A percentile compares a stretch with the other conserved stretches of the same genome.
phyloP scores from a whole-genome alignment of 2,797 vertebrate genomes.

The Mormyrus proboscirostris region DNA sequence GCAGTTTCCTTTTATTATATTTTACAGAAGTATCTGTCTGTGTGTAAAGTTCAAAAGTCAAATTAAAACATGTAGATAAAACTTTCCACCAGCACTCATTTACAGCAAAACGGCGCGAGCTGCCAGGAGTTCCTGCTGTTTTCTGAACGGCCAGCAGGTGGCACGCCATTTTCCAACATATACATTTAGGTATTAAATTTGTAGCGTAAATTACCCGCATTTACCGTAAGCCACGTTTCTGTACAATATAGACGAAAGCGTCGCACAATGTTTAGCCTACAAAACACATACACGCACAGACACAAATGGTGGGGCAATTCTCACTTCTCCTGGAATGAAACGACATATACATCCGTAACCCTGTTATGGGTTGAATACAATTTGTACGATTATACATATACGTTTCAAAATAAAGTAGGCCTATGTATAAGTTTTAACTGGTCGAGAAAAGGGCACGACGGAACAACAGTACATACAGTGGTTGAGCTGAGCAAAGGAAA shows the following conservation, averaged over 20 bases:
- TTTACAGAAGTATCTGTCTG: not conserved
- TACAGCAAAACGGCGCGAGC: not conserved
- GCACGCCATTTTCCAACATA: not conserved
- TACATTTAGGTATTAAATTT: not conserved
- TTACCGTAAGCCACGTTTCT: not conserved
- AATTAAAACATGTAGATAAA: not conserved
- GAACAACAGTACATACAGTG: not conserved
- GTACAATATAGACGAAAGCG: not conserved
- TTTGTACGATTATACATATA: not conserved
- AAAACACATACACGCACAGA: not conserved
- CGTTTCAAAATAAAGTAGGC: not conserved
- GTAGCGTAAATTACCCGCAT: not conserved
- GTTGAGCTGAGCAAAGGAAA: not conserved
- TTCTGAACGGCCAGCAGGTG: not conserved
- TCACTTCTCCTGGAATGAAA: not conserved
- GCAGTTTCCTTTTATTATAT: not conserved
- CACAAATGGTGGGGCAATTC: not conserved
- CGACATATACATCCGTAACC: not conserved
- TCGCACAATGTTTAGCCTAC: not conserved
- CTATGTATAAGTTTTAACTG: not conserved
- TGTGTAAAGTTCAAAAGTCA: not conserved
- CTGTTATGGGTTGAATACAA: not conserved
- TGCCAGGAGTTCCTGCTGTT: not conserved
- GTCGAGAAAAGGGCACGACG: not conserved
- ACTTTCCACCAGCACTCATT: not conserved